phyloP scores from a whole-genome alignment of 1,140 invertebrate genomes.

The Drosophila albomicans region DNA sequence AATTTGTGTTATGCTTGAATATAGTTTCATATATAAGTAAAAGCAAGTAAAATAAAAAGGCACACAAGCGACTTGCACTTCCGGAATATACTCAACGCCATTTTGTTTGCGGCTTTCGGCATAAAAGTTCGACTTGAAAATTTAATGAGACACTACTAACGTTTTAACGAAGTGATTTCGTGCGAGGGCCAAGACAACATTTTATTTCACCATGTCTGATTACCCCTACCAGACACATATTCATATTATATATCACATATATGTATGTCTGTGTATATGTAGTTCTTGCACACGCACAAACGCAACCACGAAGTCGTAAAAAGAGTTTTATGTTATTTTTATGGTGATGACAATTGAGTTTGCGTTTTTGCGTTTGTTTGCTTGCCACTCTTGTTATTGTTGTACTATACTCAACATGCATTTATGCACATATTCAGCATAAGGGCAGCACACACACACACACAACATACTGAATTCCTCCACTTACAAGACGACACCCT shows the following conservation, averaged over 20 bases:
- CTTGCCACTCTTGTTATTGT: conserved; percentile 54
- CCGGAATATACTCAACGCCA: background rate
- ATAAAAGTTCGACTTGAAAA: background rate
- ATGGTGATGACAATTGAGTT: conserved; percentile 77
- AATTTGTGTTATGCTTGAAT: no score
- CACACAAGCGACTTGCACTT: no score
- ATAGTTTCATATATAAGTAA: no score
- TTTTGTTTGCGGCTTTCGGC: background rate
- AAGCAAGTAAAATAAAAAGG: no score
- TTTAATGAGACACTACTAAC: conserved; percentile 5
- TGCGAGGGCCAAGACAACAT: conserved; percentile 5
- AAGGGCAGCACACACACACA: conserved; percentile 14
- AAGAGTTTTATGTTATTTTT: conserved; percentile 83
- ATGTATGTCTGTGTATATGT: background rate
- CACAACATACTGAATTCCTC: conserved; percentile 5
- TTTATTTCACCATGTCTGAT: conserved; percentile 17
- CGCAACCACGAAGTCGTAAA: conserved; percentile 69
- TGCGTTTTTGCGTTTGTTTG: conserved; percentile 56
- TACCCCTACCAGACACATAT: conserved; percentile 3
- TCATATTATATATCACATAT: background rate
- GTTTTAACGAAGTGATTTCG: background rate
- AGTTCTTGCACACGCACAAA: conserved; percentile 56
- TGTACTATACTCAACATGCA: conserved; percentile 71
- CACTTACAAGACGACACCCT: conserved; percentile 25
- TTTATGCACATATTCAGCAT: conserved; percentile 47